phyloP scores from a whole-genome alignment of 2,888 invertebrate genomes.

The Dryobota labecula region DNA sequence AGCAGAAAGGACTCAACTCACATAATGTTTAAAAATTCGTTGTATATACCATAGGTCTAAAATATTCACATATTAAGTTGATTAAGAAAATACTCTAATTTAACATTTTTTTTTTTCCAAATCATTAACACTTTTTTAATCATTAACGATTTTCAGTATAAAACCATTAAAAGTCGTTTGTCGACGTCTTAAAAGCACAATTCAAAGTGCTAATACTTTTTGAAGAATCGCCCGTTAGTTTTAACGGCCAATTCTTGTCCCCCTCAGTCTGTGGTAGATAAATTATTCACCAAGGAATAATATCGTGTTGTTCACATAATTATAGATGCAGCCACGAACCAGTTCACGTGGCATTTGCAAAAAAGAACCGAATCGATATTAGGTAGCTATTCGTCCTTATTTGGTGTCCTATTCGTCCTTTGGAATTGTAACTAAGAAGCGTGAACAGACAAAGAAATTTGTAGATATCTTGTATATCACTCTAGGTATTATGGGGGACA shows the following conservation, averaged over 20 bases:
- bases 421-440: slow-evolving; percentile 11
- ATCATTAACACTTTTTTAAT: no score
- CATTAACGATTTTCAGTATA: no score
- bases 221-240: not conserved
- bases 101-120: no score
- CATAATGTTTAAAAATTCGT: no score
- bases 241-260: not conserved
- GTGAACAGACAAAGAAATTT: slow-evolving; percentile 35
- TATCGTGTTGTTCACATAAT: slow-evolving; percentile 14
- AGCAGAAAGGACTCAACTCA: no score
- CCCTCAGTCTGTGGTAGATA: slow-evolving; percentile 13
- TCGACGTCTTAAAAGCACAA: not conserved
- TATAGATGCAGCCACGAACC: slow-evolving; percentile 2
- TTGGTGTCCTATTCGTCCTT: slow-evolving; percentile 36
- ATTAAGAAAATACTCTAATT: no score
- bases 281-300: slow-evolving; percentile 32
- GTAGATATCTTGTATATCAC: not conserved
- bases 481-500: no score
- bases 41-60: no score
- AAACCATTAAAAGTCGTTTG: no score
- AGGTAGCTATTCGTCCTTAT: not conserved
- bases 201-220: not conserved
- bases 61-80: no score
- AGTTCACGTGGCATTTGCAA: slow-evolving; percentile 37
- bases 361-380: slow-evolving; percentile 35